A percentile compares a stretch with the other conserved stretches of the same genome.
Conservation (phyloP, 2,113 vertebrate species). For the Callionymus lyra region DNA sequence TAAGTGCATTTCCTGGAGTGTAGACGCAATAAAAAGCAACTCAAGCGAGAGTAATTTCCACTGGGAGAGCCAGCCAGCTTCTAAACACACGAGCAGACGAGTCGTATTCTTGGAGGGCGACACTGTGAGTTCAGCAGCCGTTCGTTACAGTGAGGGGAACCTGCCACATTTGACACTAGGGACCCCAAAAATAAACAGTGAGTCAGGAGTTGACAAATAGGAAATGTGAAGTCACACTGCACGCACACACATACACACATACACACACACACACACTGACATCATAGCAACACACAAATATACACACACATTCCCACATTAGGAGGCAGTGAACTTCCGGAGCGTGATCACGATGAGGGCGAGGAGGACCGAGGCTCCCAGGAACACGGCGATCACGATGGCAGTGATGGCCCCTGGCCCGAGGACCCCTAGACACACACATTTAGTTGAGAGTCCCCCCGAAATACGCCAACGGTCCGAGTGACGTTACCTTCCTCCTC, state of each 20-base stretch:
- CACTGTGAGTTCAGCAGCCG: background rate
- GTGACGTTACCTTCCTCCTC: constrained; percentile 56
- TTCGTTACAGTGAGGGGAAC: constrained; percentile 23
- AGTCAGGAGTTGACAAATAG: background rate
- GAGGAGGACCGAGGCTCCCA: constrained; percentile 88
- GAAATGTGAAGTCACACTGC: background rate
- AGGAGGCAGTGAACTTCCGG: constrained; percentile 84
- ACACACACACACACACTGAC: constrained; percentile 14
- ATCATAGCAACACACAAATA: background rate
- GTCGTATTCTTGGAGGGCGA: background rate
- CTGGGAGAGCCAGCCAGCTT: constrained; percentile 57
- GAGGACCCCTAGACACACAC: constrained; percentile 68
- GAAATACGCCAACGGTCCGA: background rate
- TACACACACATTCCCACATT: constrained; percentile 21
- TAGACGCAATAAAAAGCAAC: too few relatives aligned
- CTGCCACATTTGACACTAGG: constrained; percentile 32
- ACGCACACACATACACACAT: constrained; percentile 3
- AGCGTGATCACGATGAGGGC: constrained; percentile 88
- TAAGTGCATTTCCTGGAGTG: too few relatives aligned
- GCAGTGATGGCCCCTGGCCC: constrained; percentile 91
- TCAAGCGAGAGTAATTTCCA: background rate
- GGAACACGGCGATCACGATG: constrained; percentile 88
- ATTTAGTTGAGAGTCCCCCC: constrained; percentile 13
- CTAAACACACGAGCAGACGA: constrained; percentile 18
- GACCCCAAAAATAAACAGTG: constrained; percentile 6